Evolutionary conservation across 2,797 vertebrate species (phyloP).

Genomic region (Poeciliopsis paucimaculata): DNA sequence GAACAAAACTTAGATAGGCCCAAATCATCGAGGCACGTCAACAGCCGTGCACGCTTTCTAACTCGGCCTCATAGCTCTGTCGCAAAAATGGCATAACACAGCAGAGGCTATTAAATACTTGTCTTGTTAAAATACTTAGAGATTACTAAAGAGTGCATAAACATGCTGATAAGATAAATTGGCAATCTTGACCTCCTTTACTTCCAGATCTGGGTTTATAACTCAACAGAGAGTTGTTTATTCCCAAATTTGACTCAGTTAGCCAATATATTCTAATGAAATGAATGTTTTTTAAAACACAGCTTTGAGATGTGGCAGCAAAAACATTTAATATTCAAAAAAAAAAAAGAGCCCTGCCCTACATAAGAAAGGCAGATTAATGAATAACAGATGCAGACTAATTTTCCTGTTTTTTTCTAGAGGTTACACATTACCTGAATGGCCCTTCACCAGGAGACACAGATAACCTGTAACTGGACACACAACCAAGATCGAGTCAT

Average conservation of each 20-base stretch:
- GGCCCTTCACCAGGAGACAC: constrained; percentile 14
- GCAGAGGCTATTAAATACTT: not conserved
- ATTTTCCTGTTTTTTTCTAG: constrained; percentile 55
- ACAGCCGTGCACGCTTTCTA: not conserved
- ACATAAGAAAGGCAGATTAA: constrained; percentile 62
- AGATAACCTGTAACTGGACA: constrained; percentile 23
- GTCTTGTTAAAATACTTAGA: constrained; percentile 10
- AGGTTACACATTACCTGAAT: constrained; percentile 60
- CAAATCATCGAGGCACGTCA: constrained; percentile 7
- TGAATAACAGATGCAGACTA: constrained; percentile 60
- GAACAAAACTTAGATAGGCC: constrained; percentile 24
- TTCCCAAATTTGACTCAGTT: constrained; percentile 3
- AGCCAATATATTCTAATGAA: not conserved
- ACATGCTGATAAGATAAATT: not conserved
- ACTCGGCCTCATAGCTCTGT: not conserved
- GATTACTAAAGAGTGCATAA: not conserved
- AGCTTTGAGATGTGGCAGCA: constrained; percentile 37
- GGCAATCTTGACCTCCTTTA: not conserved
- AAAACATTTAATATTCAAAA: constrained; percentile 41
- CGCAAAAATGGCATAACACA: constrained; percentile 4
- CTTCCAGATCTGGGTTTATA: not conserved
- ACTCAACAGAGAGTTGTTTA: constrained; percentile 24
- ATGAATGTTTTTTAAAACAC: constrained; percentile 17
- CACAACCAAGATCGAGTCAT: constrained; percentile 20
- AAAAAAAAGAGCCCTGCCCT: constrained; percentile 55